phyloP scores from a whole-genome alignment of 2,113 vertebrate species.

The Solenodon paradoxus region DNA sequence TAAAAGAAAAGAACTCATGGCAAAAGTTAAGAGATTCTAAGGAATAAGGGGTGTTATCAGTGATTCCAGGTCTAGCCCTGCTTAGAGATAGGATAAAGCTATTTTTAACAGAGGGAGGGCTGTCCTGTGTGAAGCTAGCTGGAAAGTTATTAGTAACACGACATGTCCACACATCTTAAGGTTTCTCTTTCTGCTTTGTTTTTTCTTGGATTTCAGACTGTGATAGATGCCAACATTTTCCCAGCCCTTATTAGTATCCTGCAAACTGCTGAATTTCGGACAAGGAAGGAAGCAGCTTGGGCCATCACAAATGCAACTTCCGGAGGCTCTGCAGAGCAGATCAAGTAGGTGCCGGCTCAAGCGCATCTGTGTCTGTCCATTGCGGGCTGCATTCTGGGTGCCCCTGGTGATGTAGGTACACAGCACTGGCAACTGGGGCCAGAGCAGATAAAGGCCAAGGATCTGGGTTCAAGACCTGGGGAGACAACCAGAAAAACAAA shows the following conservation, averaged over 20 bases:
- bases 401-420: too few species aligned
- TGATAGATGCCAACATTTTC: slow-evolving; percentile 95
- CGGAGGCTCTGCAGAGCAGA: slow-evolving; percentile 96
- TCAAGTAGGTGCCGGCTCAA: slow-evolving; percentile 84
- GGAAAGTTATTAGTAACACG: neutral
- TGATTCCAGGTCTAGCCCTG: too few species aligned
- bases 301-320: slow-evolving; percentile 98
- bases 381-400: too few species aligned
- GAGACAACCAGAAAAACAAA: too few species aligned
- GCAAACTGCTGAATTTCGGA: slow-evolving; percentile 97
- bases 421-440: too few species aligned
- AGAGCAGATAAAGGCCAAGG: too few species aligned
- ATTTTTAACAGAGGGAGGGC: neutral
- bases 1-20: neutral
- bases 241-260: slow-evolving; percentile 96
- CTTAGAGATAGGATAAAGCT: too few species aligned
- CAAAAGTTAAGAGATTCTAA: neutral
- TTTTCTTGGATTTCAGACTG: slow-evolving; percentile 87
- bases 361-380: neutral
- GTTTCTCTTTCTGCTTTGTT: slow-evolving; percentile 17
- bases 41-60: neutral
- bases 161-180: neutral
- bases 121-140: neutral
- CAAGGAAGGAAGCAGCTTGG: slow-evolving; percentile 98
- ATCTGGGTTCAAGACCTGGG: too few species aligned